phyloP scores from a whole-genome alignment of 2,113 vertebrate species.

The Cololabis saira region DNA sequence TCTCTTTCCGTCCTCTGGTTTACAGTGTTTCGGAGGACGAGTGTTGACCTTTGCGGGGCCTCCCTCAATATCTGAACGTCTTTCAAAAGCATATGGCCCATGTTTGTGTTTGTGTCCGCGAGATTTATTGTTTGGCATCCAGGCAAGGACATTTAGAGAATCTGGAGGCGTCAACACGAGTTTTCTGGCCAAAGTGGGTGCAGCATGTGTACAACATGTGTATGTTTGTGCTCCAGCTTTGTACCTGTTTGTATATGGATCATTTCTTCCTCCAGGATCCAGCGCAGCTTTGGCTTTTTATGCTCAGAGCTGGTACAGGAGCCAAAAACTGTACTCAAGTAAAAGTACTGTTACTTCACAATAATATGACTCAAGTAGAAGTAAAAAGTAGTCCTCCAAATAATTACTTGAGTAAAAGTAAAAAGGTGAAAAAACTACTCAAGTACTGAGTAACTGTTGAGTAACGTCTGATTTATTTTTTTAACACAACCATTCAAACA shows the following conservation, averaged over 20 bases:
- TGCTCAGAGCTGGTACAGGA: too few relatives aligned
- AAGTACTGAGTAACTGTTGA: too few relatives aligned
- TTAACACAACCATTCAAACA: too few relatives aligned
- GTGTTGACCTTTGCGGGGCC: conserved; percentile 24
- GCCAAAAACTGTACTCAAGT: too few relatives aligned
- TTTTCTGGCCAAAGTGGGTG: conserved; percentile 8
- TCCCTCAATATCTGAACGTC: conserved; percentile 18
- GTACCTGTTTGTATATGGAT: conserved; percentile 6
- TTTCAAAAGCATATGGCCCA: conserved; percentile 26
- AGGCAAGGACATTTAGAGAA: conserved; percentile 37
- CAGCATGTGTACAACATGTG: conserved; percentile 12
- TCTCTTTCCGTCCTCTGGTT: too few relatives aligned
- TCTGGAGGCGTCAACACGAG: conserved; percentile 22
- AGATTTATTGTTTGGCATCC: conserved; percentile 47
- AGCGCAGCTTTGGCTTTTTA: conserved; percentile 28
- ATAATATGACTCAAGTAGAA: too few relatives aligned
- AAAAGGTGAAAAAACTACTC: too few relatives aligned
- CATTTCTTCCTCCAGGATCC: conserved; percentile 35
- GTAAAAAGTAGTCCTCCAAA: too few relatives aligned
- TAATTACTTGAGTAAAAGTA: too few relatives aligned
- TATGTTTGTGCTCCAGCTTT: conserved; percentile 8
- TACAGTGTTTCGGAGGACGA: conserved; percentile 7
- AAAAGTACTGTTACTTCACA: too few relatives aligned
- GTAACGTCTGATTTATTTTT: too few relatives aligned
- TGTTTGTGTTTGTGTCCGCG: conserved; percentile 22